Percentiles rank a stretch among this genome's conserved stretches.
These are phyloP conservation scores for Gallinago paraguaiae DNA, from an alignment of 2,113 vertebrate genomes.

Conservation along the genomic window DNA sequence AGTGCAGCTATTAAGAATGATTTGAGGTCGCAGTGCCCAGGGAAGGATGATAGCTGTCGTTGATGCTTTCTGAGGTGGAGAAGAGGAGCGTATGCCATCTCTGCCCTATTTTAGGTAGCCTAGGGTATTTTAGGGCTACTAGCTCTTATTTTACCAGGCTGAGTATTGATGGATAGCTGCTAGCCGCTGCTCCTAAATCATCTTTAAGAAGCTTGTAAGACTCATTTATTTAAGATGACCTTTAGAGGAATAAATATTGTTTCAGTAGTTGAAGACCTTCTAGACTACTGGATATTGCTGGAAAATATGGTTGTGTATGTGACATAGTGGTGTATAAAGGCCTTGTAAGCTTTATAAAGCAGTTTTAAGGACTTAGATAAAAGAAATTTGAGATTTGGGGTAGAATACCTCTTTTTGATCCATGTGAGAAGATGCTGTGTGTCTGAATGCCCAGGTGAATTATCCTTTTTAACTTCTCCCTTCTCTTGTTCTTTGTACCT, in stretches of 20 bases:
- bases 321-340: neutral
- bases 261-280: neutral
- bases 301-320: accelerated
- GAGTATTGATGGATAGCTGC: neutral
- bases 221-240: neutral
- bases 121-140: neutral
- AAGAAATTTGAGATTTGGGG: neutral
- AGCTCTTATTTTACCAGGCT: neutral
- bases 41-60: neutral
- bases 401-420: neutral
- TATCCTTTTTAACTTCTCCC: neutral
- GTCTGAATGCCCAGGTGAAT: neutral
- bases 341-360: neutral
- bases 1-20: neutral
- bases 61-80: neutral
- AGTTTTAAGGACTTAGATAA: neutral
- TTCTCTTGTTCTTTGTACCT: neutral
- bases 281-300: neutral
- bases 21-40: neutral
- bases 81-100: neutral
- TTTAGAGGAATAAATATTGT: neutral
- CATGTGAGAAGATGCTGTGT: neutral
- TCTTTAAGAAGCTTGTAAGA: neutral
- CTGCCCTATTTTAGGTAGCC: neutral
- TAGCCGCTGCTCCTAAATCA: neutral